A percentile compares a stretch with the other conserved stretches of the same genome.
Evolutionary conservation across 2,113 vertebrate genomes (phyloP).

Genomic region (Aldabrachelys gigantea): DNA sequence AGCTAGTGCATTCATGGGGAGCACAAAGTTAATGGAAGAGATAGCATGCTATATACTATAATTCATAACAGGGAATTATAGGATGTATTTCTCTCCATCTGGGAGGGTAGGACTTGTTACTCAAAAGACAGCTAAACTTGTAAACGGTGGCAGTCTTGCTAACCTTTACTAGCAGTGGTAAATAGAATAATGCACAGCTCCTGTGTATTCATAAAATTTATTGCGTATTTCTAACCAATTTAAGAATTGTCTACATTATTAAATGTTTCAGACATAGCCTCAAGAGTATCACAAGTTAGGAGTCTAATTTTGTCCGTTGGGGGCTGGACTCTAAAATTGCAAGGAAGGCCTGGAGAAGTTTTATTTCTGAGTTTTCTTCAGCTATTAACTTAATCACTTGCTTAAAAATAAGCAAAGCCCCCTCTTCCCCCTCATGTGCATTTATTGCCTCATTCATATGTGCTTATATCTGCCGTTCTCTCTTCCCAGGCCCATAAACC

Average conservation of each 20-base stretch:
- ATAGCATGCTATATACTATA: neutral
- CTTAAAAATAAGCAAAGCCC: neutral
- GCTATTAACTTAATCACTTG: neutral
- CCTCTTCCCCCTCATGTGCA: neutral
- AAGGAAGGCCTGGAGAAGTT: neutral
- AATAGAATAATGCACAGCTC: neutral
- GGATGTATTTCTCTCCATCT: neutral
- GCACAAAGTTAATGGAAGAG: neutral
- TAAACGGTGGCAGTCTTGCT: neutral
- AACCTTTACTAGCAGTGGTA: neutral
- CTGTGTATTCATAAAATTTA: neutral
- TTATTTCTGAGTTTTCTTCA: neutral
- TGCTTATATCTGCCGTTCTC: neutral
- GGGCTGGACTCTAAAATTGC: neutral
- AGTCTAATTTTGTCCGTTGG: neutral
- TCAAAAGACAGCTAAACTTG: neutral
- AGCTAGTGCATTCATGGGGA: neutral
- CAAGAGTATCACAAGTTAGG: accelerated
- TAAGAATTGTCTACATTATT: neutral
- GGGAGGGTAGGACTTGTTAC: neutral
- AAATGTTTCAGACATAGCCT: neutral
- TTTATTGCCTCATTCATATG: accelerated
- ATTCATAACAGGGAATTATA: neutral
- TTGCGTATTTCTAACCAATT: neutral
- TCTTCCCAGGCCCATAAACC: neutral